Base-by-base conservation (phyloP, 2,888 invertebrate species). In the Mylabris sibirica region DNA sequence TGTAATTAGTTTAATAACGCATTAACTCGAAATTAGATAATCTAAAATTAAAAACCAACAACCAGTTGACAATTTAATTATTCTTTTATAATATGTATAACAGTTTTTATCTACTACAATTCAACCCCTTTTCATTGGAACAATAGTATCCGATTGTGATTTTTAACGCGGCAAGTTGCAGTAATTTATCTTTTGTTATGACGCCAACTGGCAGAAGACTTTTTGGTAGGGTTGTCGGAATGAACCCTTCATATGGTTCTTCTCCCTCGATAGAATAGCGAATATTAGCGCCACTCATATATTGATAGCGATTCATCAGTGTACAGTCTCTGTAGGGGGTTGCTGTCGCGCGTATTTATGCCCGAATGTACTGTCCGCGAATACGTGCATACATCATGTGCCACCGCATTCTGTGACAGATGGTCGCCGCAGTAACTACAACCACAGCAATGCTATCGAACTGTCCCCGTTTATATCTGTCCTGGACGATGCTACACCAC, bases 121-220 rank as follows among this genome's bases (percentile, higher is more conserved):
- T 41, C 61, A 41, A 35, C 34, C 35, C 41, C 17, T 12, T 22
- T 41, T 65, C 24, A 20, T 20, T 60, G 67, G 67, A 73, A 76
- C 71, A 75, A 76, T 75, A 60, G 76, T 64, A 60, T 72, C 72
- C 75, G 71, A 75, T 76, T 73, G 74, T 69, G 70, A 74, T 74
- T 74, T 69, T 69, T 67, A 74, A 76, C 76, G 72, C 75, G 30
- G 75, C 76, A 76, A 78, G 75, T 76, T 77, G 75, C 67, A 75
- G 75, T 79, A 79, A 81, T 81, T 80, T 78, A 80, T 80, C 80
- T 79, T 81, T 81, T 81, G 81, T 82, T 80, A 78, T 79, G 77
- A 78, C 75, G 77, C 77, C 79, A 77, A 77, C 76, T 79, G 80
- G 78, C 78, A 78, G 74, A 78, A 79, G 79, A 78, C 78, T 74